Evolutionary conservation across 2,113 vertebrate species (phyloP), one percentile per base, ranked within the genome.

Genomic region (Crotalus helleri): DNA sequence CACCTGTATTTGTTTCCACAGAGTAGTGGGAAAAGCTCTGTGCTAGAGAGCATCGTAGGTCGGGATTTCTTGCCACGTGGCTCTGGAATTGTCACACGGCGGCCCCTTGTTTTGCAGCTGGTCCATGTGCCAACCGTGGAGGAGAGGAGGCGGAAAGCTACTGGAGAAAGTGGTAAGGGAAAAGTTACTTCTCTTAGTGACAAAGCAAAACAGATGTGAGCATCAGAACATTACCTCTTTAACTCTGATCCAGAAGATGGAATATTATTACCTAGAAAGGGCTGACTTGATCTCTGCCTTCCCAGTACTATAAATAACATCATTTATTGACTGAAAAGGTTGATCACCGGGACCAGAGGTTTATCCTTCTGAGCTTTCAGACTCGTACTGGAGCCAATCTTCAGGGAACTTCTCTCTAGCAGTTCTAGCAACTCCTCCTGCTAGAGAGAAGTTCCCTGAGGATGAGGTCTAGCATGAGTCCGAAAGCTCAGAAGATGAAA

Each of bases 1-100:
- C n/a, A 29, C 13, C 24, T 3, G 46, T 87, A 2, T 51, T n/a
- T 64, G 5, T 58, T 64, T 59, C 54, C 85, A 97, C 97, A 98
- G 98, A 98, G 98, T 95, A 98, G 98, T 92, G 98, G 98, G 39
- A 98, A 98, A 96, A 98, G 98, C 92, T 98, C 98, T 0, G 97
- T 98, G 90, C 64, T 98, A 96, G 98, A 98, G 96, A 98, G 98
- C 90, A 96, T 98, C 87, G 98, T 98, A 5, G 98, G 97, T 93
- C 96, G 97, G 46, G 97, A 98, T 91, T 98, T 98, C 94, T 95
- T 98, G 95, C 98, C 98, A 61, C 96, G 98, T 29, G 98, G 98
- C 69, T 97, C 97, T 57, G 98, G 98, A 95, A 97, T 98, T 94
- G 97, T 98, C 81, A 98, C 98, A 92, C 97, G 98, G 74, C 95